These are phyloP conservation scores for Tetrao urogallus DNA, from an alignment of 2,113 vertebrate species.

Conservation along the genomic window DNA sequence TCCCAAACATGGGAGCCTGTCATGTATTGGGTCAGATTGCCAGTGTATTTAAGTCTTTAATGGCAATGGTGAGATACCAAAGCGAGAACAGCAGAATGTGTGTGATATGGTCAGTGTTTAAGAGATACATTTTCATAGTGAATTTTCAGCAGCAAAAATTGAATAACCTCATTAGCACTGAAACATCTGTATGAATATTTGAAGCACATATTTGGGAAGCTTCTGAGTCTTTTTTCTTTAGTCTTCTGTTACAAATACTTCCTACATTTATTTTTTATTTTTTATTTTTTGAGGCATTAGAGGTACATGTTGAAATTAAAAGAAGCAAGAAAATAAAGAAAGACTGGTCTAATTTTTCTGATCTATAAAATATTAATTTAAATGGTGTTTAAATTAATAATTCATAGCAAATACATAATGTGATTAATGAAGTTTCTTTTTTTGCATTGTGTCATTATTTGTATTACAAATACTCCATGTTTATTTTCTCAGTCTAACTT, in stretches of 20 bases:
- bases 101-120: not conserved
- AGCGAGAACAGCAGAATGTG: not conserved
- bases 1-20: not conserved
- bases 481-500: not conserved
- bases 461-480: not conserved
- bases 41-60: not conserved
- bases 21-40: not conserved
- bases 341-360: not conserved
- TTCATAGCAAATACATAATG: not conserved
- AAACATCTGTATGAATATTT: not conserved
- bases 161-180: not conserved
- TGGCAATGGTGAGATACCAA: not conserved
- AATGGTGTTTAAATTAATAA: not conserved
- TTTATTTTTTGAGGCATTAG: not conserved
- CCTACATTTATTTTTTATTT: not conserved
- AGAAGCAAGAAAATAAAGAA: not conserved
- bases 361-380: constrained; percentile 17
- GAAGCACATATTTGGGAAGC: not conserved
- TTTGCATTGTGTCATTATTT: not conserved
- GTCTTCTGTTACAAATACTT: not conserved
- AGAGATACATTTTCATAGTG: not conserved
- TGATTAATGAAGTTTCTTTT: not conserved
- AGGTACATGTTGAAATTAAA: not conserved
- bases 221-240: not conserved
- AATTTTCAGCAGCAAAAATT: not conserved